Evolutionary conservation across 2,888 invertebrate species (phyloP).

Genomic region (Hedya salicella): DNA sequence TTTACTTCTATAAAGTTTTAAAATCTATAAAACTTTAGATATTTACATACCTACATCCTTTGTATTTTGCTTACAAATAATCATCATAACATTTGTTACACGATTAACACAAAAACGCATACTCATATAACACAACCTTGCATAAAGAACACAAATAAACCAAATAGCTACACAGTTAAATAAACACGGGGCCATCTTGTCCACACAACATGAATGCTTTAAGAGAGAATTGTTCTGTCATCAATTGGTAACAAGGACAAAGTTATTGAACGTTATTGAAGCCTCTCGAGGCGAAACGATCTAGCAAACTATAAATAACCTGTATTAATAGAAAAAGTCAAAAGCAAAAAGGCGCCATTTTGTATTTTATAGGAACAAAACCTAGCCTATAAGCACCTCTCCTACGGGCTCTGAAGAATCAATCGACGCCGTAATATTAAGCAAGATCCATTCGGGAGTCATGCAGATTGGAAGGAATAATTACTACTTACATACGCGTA

Average conservation of each 20-base stretch:
- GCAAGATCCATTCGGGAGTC: too few relatives aligned
- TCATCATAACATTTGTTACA: conserved; percentile 2
- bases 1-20: too few relatives aligned
- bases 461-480: too few relatives aligned
- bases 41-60: too few relatives aligned
- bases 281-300: conserved; percentile 12
- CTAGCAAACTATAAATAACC: conserved; percentile 12
- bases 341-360: too few relatives aligned
- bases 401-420: too few relatives aligned
- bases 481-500: too few relatives aligned
- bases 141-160: conserved; percentile 38
- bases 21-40: too few relatives aligned
- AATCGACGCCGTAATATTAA: too few relatives aligned
- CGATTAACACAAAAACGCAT: conserved; percentile 8
- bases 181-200: conserved; percentile 38
- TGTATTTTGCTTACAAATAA: neutral
- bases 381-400: too few relatives aligned
- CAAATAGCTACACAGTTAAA: conserved; percentile 31
- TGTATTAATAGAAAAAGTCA: too few relatives aligned
- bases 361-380: too few relatives aligned
- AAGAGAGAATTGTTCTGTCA: conserved; percentile 44
- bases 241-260: conserved; percentile 43
- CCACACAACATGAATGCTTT: conserved; percentile 35
- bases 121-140: conserved; percentile 35
- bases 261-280: conserved; percentile 39